phyloP scores from a whole-genome alignment of 2,888 invertebrate species.

The Chloroclysta siterata region DNA sequence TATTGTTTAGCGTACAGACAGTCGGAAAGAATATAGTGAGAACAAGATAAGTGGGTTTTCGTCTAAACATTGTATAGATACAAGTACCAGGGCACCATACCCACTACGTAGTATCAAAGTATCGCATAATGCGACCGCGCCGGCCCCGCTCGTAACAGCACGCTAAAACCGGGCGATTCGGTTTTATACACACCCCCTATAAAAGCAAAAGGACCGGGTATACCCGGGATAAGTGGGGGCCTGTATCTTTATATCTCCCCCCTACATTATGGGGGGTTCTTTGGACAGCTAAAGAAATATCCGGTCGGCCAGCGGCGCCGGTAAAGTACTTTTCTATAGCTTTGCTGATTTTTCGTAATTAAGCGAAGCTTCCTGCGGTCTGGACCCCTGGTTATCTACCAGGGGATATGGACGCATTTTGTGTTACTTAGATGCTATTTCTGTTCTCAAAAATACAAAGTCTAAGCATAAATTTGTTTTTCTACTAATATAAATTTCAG shows the following conservation, averaged over 20 bases:
- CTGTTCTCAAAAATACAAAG: too few species aligned
- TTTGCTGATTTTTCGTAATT: conserved; percentile 78
- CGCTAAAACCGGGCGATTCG: conserved; percentile 84
- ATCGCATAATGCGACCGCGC: conserved; percentile 72
- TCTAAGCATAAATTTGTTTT: too few species aligned
- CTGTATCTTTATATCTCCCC: conserved; percentile 84
- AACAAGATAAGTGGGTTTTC: conserved; percentile 54
- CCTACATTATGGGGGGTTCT: conserved; percentile 82
- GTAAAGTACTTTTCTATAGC: conserved; percentile 80
- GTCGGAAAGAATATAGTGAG: neutral
- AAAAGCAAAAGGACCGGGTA: conserved; percentile 84
- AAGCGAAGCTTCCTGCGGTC: conserved; percentile 67
- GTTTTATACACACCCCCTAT: conserved; percentile 85
- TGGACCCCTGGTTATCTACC: conserved; percentile 49
- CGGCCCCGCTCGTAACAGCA: conserved; percentile 82
- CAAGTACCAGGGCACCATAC: conserved; percentile 74
- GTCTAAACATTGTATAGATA: conserved; percentile 46
- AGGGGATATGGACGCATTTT: conserved; percentile 7
- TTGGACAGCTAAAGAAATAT: conserved; percentile 85
- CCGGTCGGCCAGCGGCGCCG: conserved; percentile 78
- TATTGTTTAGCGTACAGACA: conserved; percentile 2
- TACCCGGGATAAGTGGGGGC: conserved; percentile 82
- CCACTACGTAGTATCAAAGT: conserved; percentile 68
- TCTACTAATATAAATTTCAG: neutral
- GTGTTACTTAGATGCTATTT: neutral